phyloP scores from a whole-genome alignment of 1,140 invertebrate species.

The Achroia grisella region DNA sequence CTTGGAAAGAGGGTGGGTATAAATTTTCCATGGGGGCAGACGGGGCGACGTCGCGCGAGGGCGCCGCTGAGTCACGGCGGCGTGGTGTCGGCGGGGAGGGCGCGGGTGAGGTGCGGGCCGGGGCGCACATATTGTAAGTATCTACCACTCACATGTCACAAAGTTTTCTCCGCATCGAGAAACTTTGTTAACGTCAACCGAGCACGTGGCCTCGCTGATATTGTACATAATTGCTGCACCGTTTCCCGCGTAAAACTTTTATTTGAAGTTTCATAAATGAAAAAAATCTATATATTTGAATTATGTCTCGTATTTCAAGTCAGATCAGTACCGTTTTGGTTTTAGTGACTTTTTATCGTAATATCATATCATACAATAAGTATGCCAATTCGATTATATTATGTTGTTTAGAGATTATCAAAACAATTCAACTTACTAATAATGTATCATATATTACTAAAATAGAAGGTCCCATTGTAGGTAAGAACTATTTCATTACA shows the following conservation, averaged over 20 bases:
- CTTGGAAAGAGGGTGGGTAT: constrained; percentile 68
- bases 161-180: constrained; percentile 69
- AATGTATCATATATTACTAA: no score
- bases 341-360: no score
- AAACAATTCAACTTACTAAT: no score
- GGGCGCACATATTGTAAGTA: constrained; percentile 64
- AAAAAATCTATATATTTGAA: no score
- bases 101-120: constrained; percentile 6
- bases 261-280: no score
- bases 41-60: constrained; percentile 66
- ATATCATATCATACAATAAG: no score
- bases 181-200: constrained; percentile 71
- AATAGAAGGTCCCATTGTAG: no score
- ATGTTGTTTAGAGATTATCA: no score
- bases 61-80: constrained; percentile 65
- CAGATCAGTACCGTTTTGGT: no score
- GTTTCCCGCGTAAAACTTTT: constrained; percentile 34
- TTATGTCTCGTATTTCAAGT: no score
- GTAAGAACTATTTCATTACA: no score
- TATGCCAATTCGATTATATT: no score
- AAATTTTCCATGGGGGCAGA: constrained; percentile 71
- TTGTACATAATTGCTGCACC: constrained; percentile 52
- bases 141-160: constrained; percentile 69
- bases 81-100: constrained; percentile 26
- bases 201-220: constrained; percentile 65